Conservation (phyloP, 2,113 vertebrate genomes). For the Nothobranchius furzeri region DNA sequence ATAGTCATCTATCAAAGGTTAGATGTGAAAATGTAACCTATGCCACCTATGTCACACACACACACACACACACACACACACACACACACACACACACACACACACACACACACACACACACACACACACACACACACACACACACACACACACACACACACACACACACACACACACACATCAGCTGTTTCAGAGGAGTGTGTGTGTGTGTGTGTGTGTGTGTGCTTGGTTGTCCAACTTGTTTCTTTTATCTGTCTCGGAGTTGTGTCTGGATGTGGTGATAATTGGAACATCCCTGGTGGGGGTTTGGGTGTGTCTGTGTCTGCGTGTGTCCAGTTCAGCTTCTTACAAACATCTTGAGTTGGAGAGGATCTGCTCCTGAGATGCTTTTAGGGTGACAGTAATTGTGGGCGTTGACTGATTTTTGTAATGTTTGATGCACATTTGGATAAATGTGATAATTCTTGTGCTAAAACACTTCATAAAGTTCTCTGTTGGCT, state of each 20-base stretch:
- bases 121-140: background rate
- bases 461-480: too few relatives aligned
- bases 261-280: slow-evolving; percentile 47
- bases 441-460: too few relatives aligned
- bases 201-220: slow-evolving; percentile 6
- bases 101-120: too few relatives aligned
- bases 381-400: background rate
- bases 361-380: background rate
- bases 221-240: background rate
- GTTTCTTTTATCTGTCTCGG: slow-evolving; percentile 57
- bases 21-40: background rate
- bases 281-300: slow-evolving; percentile 49
- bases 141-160: background rate
- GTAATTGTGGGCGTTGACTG: too few relatives aligned
- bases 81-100: background rate
- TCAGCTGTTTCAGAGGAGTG: slow-evolving; percentile 30
- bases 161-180: too few relatives aligned
- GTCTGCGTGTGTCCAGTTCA: slow-evolving; percentile 10
- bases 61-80: background rate
- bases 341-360: background rate
- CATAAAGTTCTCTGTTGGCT: too few relatives aligned
- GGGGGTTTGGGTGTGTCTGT: slow-evolving; percentile 45
- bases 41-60: background rate
- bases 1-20: background rate
- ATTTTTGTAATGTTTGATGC: too few relatives aligned